Evolutionary conservation across 1,140 invertebrate species (phyloP).

Genomic region (Antheraea mylitta): DNA sequence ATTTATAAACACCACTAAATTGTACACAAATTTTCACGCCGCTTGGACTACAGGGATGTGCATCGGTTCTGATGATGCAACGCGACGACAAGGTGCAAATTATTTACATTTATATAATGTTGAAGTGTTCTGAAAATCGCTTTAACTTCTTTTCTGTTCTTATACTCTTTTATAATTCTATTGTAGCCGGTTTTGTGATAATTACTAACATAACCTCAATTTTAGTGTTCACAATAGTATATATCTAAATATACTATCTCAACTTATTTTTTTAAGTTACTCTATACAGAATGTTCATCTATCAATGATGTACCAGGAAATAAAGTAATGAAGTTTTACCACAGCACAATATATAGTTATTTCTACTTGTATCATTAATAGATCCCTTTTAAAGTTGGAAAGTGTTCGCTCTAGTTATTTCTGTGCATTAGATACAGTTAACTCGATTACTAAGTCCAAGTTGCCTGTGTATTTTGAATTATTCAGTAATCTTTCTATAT

Average conservation of each 20-base stretch:
- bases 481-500: too few species aligned
- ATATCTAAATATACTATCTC: neutral
- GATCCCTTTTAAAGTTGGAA: neutral
- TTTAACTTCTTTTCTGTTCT: neutral
- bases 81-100: conserved; percentile 73
- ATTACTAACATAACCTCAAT: conserved; percentile 28
- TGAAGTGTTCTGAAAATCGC: conserved; percentile 17
- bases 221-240: conserved; percentile 16
- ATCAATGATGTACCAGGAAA: neutral
- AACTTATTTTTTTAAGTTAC: neutral
- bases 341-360: neutral
- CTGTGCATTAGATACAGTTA: too few species aligned
- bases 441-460: too few species aligned
- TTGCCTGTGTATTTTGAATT: too few species aligned
- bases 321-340: neutral
- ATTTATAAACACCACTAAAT: conserved; percentile 44
- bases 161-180: neutral
- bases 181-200: neutral
- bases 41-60: conserved; percentile 61
- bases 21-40: conserved; percentile 56
- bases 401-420: neutral
- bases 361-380: neutral
- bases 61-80: conserved; percentile 67
- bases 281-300: neutral
- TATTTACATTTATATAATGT: conserved; percentile 26